Conservation (phyloP, 2,888 invertebrate genomes). For the Silvanus unidentatus region DNA sequence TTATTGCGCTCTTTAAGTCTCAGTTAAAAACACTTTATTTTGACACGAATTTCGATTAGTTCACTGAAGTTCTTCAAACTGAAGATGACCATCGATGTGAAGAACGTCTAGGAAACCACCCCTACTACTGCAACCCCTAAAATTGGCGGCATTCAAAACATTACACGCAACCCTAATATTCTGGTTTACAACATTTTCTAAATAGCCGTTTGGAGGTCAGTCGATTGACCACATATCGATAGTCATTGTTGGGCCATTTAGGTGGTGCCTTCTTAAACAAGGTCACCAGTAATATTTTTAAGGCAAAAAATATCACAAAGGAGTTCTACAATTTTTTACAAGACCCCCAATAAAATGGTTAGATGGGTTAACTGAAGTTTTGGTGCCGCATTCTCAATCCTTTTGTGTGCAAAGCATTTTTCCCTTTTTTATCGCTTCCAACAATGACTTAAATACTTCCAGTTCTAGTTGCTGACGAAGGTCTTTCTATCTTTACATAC, state of each 20-base stretch:
- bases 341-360: neutral
- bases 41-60: too few species aligned
- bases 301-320: constrained; percentile 13
- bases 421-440: too few species aligned
- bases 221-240: constrained; percentile 34
- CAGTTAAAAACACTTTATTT: too few species aligned
- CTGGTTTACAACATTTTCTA: constrained; percentile 31
- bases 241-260: constrained; percentile 13
- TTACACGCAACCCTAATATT: constrained; percentile 40
- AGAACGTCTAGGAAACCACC: too few species aligned
- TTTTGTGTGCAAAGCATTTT: constrained; percentile 19
- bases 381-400: constrained; percentile 23
- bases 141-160: constrained; percentile 21
- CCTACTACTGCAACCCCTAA: too few species aligned
- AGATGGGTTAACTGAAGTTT: constrained; percentile 26
- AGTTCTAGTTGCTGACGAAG: neutral
- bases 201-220: constrained; percentile 35
- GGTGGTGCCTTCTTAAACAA: constrained; percentile 17
- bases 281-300: constrained; percentile 28
- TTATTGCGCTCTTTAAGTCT: too few species aligned
- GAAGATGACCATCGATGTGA: too few species aligned
- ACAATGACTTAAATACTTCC: constrained; percentile 1
- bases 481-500: neutral
- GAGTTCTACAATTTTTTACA: too few species aligned
- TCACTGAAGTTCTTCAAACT: too few species aligned